Base-by-base conservation (phyloP, 2,888 invertebrate species). In the Lucinisca nassula region DNA sequence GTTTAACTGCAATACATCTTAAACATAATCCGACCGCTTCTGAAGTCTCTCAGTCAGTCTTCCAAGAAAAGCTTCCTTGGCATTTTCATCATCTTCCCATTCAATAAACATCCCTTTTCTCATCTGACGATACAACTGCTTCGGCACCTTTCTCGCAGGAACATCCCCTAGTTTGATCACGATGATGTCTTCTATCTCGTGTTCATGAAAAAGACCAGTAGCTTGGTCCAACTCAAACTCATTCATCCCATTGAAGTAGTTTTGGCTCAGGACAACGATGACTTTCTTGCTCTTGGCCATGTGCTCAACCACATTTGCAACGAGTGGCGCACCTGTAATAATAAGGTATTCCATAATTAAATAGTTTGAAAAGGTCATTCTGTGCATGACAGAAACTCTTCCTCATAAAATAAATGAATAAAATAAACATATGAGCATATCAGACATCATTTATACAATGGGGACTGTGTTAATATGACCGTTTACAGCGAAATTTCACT, bases 251-350 rank as follows among this genome's bases (percentile, higher is more conserved):
- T 70, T 88, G 35, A 90, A 49, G 37, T 93, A 94, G 27, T 86
- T 27, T 10, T 85, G 76, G 4, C 92, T 92, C 4, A 93, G 88
- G 12, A 93, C 80, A 2, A 94, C 88, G 2, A 93, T 77, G 2
- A 90, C 91, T 35, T 88, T 86, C 35, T 89, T 67, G 73, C 92
- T 92, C 0, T 38, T 32, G 12, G 72, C 55, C 83, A 93, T 90
- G 58, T 88, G 77, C 21, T 92, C 91, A 17, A 82, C 79, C 6
- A 93, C 89, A 70, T 85, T 91, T 0, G 78, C 87, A 4, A 91
- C 73, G 0, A 74, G 27, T 0, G 79, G 24, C 30, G 51, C 67
- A 10, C 92, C 92, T 73, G 61, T n/a, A 74, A 82, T 0, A 49
- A 17, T 30, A 35, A 73, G 45, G 10, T 12, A n/a, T 21, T 55